Conservation (phyloP, 1,140 invertebrate genomes). For the Frieseomelitta varia region DNA sequence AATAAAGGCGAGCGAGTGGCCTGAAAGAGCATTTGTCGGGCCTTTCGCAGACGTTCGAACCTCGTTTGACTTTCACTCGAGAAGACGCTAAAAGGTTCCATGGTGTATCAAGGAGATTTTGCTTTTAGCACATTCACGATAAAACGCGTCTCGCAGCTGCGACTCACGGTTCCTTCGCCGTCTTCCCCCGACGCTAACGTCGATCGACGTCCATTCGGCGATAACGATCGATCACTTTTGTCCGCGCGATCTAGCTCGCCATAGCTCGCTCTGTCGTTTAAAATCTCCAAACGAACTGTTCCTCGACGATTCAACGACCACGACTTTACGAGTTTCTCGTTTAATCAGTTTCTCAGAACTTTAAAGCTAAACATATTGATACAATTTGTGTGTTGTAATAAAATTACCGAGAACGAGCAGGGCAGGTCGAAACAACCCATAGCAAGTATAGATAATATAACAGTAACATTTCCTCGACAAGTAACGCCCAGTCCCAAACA, state of each 20-base stretch:
- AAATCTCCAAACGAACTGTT: neutral
- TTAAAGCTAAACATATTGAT: too few relatives aligned
- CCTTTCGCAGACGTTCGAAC: slow-evolving; percentile 59
- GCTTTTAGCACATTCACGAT: slow-evolving; percentile 82
- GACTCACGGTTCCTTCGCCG: slow-evolving; percentile 50
- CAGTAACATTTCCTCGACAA: too few relatives aligned
- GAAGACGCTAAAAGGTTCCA: slow-evolving; percentile 81
- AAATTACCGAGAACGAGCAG: too few relatives aligned
- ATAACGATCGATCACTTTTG: neutral
- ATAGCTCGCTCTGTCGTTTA: neutral
- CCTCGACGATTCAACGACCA: neutral
- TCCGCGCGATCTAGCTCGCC: neutral
- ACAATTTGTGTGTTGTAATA: too few relatives aligned
- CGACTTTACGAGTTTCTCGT: neutral
- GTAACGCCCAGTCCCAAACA: too few relatives aligned
- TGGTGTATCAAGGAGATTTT: slow-evolving; percentile 81
- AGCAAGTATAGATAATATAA: too few relatives aligned
- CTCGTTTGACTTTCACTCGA: slow-evolving; percentile 78
- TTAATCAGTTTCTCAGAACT: too few relatives aligned
- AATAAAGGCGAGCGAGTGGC: slow-evolving; percentile 22
- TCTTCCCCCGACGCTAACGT: slow-evolving; percentile 69
- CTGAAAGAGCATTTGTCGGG: slow-evolving; percentile 54
- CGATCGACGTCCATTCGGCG: slow-evolving; percentile 69
- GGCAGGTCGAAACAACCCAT: too few relatives aligned
- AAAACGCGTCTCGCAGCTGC: slow-evolving; percentile 75